Evolutionary conservation across 2,113 vertebrate species (phyloP).

Genomic region (Tamias sibiricus): DNA sequence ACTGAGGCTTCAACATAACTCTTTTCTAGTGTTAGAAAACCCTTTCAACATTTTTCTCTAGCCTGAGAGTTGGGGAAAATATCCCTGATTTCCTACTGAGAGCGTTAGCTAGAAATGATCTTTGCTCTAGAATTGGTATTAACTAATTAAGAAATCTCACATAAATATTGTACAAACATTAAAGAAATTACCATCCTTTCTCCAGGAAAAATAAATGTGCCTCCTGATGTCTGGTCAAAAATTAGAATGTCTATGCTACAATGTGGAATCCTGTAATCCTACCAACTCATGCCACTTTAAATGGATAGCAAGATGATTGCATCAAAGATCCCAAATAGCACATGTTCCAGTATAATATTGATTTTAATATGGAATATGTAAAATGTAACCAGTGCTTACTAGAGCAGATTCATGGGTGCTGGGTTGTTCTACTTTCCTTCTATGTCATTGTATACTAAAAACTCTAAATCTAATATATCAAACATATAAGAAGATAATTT

Average conservation of each 20-base stretch:
- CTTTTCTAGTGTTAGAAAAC: neutral
- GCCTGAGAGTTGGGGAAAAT: neutral
- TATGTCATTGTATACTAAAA: neutral
- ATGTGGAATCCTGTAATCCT: neutral
- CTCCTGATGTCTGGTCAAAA: neutral
- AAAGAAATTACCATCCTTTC: neutral
- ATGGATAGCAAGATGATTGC: neutral
- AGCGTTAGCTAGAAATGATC: neutral
- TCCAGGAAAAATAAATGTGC: neutral
- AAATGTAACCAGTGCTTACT: neutral
- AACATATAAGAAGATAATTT: neutral
- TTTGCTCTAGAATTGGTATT: neutral
- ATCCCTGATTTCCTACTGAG: neutral
- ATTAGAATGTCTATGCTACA: neutral
- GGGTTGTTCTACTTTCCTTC: neutral
- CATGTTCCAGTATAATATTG: neutral
- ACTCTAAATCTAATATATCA: neutral
- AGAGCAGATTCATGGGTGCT: neutral
- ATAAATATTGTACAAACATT: neutral
- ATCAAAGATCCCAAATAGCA: neutral
- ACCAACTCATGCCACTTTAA: neutral
- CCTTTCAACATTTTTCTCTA: neutral
- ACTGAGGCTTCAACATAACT: neutral
- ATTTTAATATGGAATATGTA: neutral
- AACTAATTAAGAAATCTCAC: neutral